A percentile compares a stretch with the other conserved stretches of the same genome.
Evolutionary conservation across 2,888 invertebrate species (phyloP).

Genomic region (Aromia moschata): DNA sequence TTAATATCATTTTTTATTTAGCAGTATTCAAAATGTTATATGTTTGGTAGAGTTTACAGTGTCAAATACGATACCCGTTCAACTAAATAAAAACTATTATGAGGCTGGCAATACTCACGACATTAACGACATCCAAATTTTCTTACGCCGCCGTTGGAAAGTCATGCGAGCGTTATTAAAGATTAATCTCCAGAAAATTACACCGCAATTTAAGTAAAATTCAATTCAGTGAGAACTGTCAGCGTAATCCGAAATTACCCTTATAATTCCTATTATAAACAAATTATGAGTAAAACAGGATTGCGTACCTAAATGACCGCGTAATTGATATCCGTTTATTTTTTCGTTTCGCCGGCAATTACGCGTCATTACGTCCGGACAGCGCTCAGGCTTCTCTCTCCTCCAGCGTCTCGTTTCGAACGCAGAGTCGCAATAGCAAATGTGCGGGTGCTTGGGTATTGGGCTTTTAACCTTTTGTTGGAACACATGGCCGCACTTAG

Average conservation of each 20-base stretch:
- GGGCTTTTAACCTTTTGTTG: neutral
- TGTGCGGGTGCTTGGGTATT: conserved; percentile 33
- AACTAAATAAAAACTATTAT: no score
- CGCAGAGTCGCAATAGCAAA: conserved; percentile 22
- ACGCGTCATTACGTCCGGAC: conserved; percentile 37
- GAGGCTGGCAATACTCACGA: conserved; percentile 2
- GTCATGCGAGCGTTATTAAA: conserved; percentile 25
- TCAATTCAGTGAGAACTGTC: conserved; percentile 38
- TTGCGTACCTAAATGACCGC: conserved; percentile 54
- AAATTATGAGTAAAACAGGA: conserved; percentile 50
- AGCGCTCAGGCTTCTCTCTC: conserved; percentile 13
- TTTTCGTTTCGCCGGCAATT: conserved; percentile 45
- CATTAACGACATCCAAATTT: neutral
- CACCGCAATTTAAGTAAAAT: conserved; percentile 38
- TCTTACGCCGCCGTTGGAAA: no score
- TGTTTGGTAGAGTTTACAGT: no score
- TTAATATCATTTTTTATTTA: no score
- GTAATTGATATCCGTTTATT: conserved; percentile 57
- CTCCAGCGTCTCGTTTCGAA: conserved; percentile 28
- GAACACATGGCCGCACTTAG: no score
- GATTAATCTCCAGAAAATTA: conserved; percentile 33
- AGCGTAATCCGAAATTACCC: conserved; percentile 42
- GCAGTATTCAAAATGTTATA: no score
- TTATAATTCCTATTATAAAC: conserved; percentile 48
- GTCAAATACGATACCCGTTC: no score